Evolutionary conservation across 1,140 invertebrate genomes (phyloP).

Genomic region (Anthonomus grandis): DNA sequence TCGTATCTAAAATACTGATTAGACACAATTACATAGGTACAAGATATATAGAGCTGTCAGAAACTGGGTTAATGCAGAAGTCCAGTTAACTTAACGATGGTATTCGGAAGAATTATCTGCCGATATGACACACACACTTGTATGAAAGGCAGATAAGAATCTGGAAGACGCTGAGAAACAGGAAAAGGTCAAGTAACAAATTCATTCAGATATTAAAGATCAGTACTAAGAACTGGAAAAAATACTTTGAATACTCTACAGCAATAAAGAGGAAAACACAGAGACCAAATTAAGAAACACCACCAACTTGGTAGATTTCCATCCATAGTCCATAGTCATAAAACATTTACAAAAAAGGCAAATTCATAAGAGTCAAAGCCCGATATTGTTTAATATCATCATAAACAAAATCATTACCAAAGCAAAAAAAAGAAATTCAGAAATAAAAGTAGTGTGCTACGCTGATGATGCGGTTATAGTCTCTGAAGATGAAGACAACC

Average conservation of each 20-base stretch:
- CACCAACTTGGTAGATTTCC: not conserved
- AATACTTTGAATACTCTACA: too few relatives aligned
- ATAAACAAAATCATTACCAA: not conserved
- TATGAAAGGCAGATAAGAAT: not conserved
- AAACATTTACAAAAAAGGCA: not conserved
- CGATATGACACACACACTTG: not conserved
- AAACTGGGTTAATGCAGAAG: too few relatives aligned
- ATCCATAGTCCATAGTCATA: not conserved
- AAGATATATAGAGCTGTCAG: too few relatives aligned
- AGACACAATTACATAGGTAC: too few relatives aligned
- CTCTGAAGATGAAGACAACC: not conserved
- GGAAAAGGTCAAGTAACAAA: too few relatives aligned
- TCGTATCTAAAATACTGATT: not conserved
- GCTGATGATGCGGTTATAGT: too few relatives aligned
- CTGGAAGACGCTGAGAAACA: not conserved
- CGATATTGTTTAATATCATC: not conserved
- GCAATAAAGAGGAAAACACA: not conserved
- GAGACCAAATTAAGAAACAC: not conserved
- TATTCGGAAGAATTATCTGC: not conserved
- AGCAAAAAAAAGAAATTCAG: not conserved
- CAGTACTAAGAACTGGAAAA: too few relatives aligned
- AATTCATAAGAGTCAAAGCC: not conserved
- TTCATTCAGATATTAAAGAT: too few relatives aligned
- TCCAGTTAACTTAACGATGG: not conserved
- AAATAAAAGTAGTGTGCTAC: not conserved